Evolutionary conservation across 2,113 vertebrate species (phyloP), one percentile per base, ranked within the genome.

Genomic region (Amia ocellicauda): DNA sequence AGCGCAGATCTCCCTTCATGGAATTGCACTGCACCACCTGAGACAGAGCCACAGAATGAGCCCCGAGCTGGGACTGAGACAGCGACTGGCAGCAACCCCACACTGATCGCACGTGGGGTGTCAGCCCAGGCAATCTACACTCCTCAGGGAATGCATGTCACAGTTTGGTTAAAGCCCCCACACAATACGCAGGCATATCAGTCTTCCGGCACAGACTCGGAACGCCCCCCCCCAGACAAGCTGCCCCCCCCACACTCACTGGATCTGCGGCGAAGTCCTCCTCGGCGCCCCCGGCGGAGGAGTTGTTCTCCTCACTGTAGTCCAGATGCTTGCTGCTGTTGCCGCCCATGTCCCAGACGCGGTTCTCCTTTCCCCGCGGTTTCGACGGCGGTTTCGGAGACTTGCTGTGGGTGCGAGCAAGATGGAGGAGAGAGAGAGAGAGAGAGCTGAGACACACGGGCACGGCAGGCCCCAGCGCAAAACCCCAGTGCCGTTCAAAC

Each of bases 371-470:
- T 71, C 86, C 91, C 63, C 86, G 93, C 23, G 87, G 89, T 55
- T 92, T 85, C 28, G 92, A 92, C 0, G 92, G 93, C 77, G 96
- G 98, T n/a, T n/a, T n/a, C 0, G 86, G 87, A 55, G 97, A 96
- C 73, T 91, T 99, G 66, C 83, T 91, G 66, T 45, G 53, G 74
- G 43, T 2, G 13, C 22, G 23, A 42, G 45, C 1, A 60, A 4
- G 28, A 13, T 10, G 36, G 14, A 20, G 19, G 22, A 47, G 13
- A 3, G 11, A 31, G 7, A 14, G 58, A 22, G 23, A 17, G 17
- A 13, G 5, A 36, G 31, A 5, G 5, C 31, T 36, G 31, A 36
- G 31, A 36, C 31, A n/a, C n/a, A 36, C 31, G 31, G 11, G 31
- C n/a, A n/a, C n/a, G n/a, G n/a, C n/a, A n/a, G n/a, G n/a, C n/a